A percentile compares a stretch with the other conserved stretches of the same genome.
Evolutionary conservation across 2,113 vertebrate genomes (phyloP).

Genomic region (Pontoporia blainvillei): DNA sequence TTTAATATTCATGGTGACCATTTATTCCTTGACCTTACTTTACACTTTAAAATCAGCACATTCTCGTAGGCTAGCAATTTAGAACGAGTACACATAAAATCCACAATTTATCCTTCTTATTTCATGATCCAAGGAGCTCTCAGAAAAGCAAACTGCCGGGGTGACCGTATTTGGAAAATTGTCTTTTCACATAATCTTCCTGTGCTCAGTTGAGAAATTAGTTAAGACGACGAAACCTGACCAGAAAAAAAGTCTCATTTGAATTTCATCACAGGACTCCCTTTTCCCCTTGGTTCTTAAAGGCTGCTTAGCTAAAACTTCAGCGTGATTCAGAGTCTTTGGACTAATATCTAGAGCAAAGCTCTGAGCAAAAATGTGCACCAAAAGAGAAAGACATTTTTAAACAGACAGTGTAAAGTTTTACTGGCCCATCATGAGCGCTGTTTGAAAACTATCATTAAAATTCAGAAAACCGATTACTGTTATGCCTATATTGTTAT

Average conservation of each 20-base stretch:
- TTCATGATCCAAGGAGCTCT: not conserved
- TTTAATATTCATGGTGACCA: not conserved
- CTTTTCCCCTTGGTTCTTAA: not conserved
- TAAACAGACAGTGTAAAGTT: slow-evolving; percentile 78
- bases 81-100: not conserved
- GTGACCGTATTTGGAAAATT: not conserved
- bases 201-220: not conserved
- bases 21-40: not conserved
- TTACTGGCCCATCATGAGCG: slow-evolving; percentile 80
- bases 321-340: slow-evolving; percentile 37
- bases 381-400: slow-evolving; percentile 73
- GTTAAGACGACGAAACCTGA: not conserved
- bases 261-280: not conserved
- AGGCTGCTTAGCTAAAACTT: not conserved
- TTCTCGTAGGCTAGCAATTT: not conserved
- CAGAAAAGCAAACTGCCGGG: not conserved
- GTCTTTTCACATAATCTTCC: not conserved
- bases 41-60: not conserved
- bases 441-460: slow-evolving; percentile 81
- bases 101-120: not conserved
- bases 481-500: slow-evolving; percentile 78
- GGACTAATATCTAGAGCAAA: slow-evolving; percentile 74
- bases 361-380: slow-evolving; percentile 76
- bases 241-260: not conserved
- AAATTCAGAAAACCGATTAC: slow-evolving; percentile 78